Evolutionary conservation across 2,888 invertebrate genomes (phyloP), one percentile per base, ranked within the genome.

Genomic region (Hypena proboscidalis): DNA sequence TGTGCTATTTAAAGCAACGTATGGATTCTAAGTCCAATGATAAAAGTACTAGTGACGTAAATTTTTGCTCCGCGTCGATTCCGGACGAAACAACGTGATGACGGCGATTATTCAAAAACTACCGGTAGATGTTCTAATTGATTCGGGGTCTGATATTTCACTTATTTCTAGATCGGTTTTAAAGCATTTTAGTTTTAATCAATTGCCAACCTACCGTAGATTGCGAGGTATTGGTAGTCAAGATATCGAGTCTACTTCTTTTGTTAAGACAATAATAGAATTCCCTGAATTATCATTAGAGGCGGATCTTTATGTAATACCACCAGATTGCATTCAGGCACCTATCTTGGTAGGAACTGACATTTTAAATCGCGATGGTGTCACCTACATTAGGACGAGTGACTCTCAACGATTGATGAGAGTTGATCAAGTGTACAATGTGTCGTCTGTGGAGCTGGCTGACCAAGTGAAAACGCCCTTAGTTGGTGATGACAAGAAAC

Each of bases 141-240:
- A 67, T 38, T 53, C 47, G 5, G 64, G 63, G 0, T 43, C 47
- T 0, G 22, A 34, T 21, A 41, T 60, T 9, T 64, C 64, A 1
- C 21, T 67, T 0, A 64, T 67, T 14, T 54, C 54, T 0, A 21
- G 26, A 19, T 20, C 37, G 0, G 26, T 53, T 4, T 4, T 59
- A 0, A 55, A 52, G 37, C 29, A 52, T 46, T 33, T 63, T 11
- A 19, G 21, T 3, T 49, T 30, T n/a, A 22, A 48, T 8, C 19
- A 9, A 9, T 29, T 29, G 1, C 55, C 57, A 1, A 41, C 43
- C 0, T 37, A 32, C 35, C 40, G 57, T 7, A 2, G 30, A n/a
- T 22, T 68, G 34, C 29, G 42, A 3, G 66, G 66, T 0, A 46
- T 69, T 22, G 52, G 69, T n/a, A 50, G 41, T 31, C 47, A 58